Base-by-base conservation (phyloP, 2,113 vertebrate species). In the Delphinus delphis region DNA sequence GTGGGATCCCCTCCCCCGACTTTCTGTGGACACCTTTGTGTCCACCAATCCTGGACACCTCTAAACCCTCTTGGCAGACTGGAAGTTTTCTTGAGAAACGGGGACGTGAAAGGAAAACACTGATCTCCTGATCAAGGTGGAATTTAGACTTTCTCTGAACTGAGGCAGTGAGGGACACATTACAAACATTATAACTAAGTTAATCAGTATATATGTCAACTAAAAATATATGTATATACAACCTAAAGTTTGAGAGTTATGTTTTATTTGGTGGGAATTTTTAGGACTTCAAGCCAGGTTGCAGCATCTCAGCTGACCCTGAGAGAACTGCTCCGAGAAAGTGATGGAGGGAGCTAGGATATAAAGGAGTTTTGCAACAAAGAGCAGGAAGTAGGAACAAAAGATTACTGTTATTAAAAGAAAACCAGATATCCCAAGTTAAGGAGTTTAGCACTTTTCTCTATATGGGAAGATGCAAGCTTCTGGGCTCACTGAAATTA, bases 71-170 rank as follows among this genome's bases (percentile, higher is more conserved):
- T 10, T 62, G 14, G 4, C 9, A 18, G 26, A n/a, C 36, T 33
- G 11, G 6, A 55, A 20, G 20, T 84, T 80, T 70, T 68, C 17
- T 65, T 73, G 36, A 70, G 28, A 84, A 91, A 44, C 25, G 12
- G 11, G 14, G 28, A 71, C 36, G 8, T 86, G 21, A 44, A 82
- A 88, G 25, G n/a, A 21, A 82, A 77, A 38, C 6, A 7, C 12
- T 79, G 26, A 28, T 41, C 41, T 92, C 15, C 6, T n/a, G 17
- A 63, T 74, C 31, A n/a, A 88, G 44, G 18, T 63, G 6, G 36
- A 80, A 71, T 81, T 84, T 62, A 58, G 74, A 65, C 58, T 93
- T 92, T 80, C 53, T 95, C 25, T 71, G 53, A 86, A 73, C 8
- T 33, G 41, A 83, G 47, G 14, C 26, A 62, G 7, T 26, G 18